Evolutionary conservation across 2,113 vertebrate species (phyloP).

Genomic region (Rhegmatorhina hoffmannsi): DNA sequence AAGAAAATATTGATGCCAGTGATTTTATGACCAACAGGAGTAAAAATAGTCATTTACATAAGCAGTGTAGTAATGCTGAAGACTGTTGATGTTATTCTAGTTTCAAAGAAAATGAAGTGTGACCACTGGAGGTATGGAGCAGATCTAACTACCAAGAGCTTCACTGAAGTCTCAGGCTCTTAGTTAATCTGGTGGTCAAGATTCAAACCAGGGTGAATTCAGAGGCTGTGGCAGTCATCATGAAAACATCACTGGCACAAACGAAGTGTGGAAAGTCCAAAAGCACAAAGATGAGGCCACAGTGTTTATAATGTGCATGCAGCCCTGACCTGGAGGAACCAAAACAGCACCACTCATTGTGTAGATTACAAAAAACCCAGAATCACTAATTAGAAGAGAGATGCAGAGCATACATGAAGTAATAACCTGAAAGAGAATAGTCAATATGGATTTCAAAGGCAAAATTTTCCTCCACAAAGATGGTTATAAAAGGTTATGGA

Average conservation of each 20-base stretch:
- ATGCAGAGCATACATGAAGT: background rate
- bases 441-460: constrained; percentile 30
- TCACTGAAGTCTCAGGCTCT: background rate
- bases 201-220: background rate
- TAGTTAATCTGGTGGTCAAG: background rate
- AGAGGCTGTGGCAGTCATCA: background rate
- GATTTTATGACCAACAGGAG: background rate
- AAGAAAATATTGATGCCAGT: background rate
- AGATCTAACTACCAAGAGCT: background rate
- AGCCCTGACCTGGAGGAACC: background rate
- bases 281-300: background rate
- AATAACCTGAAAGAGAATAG: constrained; percentile 42
- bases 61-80: background rate
- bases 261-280: background rate
- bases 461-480: background rate
- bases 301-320: background rate
- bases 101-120: background rate
- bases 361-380: background rate
- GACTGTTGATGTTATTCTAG: background rate
- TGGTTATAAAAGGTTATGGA: constrained; percentile 11
- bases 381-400: constrained; percentile 27
- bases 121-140: background rate
- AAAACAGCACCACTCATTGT: background rate
- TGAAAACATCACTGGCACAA: background rate
- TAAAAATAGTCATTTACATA: background rate